A percentile compares a stretch with the other conserved stretches of the same genome.
Evolutionary conservation across 2,113 vertebrate genomes (phyloP).

Genomic region (Bagarius yarrelli): DNA sequence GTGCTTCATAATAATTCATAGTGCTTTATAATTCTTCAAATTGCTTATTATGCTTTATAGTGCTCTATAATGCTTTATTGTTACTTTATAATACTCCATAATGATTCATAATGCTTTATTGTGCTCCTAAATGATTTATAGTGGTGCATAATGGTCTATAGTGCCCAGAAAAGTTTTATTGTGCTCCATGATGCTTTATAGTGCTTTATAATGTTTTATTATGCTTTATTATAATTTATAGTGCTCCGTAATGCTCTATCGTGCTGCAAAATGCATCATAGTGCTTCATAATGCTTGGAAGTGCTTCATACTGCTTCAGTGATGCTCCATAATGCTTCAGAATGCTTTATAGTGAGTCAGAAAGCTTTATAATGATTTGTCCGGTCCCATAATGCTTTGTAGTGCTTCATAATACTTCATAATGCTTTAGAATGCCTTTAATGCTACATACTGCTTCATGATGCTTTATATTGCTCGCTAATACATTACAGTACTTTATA

Average conservation of each 20-base stretch:
- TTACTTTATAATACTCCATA: neutral
- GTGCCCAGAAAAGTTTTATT: too few species aligned
- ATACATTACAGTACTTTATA: too few species aligned
- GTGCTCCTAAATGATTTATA: neutral
- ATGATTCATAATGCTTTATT: too few species aligned
- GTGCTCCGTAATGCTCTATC: too few species aligned
- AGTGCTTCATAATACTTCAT: too few species aligned
- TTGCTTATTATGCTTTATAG: neutral
- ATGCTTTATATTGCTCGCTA: too few species aligned
- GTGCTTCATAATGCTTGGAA: neutral
- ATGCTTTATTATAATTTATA: neutral
- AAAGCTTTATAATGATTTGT: neutral
- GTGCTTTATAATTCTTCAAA: too few species aligned
- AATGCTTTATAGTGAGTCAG: neutral
- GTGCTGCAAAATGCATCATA: too few species aligned
- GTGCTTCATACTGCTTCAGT: too few species aligned
- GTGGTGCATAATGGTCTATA: neutral
- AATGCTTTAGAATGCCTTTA: too few species aligned
- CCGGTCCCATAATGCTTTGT: too few species aligned
- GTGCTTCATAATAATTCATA: neutral
- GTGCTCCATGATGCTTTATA: neutral
- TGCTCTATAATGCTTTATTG: neutral
- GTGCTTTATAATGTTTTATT: neutral
- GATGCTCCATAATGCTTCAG: neutral
- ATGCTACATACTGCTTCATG: neutral